Evolutionary conservation across 2,888 invertebrate genomes (phyloP).

Genomic region (Emmelina monodactyla): DNA sequence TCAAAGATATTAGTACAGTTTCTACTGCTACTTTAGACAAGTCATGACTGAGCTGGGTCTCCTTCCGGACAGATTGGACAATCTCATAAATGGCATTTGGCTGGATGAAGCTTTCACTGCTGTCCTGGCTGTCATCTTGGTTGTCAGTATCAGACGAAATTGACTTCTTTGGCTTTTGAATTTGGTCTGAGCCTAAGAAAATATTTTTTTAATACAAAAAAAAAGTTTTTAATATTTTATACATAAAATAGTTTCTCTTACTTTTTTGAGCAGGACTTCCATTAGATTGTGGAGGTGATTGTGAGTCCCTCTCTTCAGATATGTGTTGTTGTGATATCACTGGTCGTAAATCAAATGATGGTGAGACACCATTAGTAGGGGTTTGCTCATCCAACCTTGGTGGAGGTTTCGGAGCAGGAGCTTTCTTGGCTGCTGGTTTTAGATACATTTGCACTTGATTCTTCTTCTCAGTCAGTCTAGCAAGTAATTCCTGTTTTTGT

Average conservation of each 20-base stretch:
- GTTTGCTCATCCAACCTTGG: slow-evolving; percentile 47
- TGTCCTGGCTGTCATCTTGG: slow-evolving; percentile 57
- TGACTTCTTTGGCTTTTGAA: no score
- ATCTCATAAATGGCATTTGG: slow-evolving; percentile 74
- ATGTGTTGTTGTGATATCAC: slow-evolving; percentile 56
- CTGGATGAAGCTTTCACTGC: slow-evolving; percentile 49
- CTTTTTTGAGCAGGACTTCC: no score
- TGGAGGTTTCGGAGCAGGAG: slow-evolving; percentile 51
- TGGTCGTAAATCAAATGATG: slow-evolving; percentile 52
- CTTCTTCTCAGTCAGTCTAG: slow-evolving; percentile 71
- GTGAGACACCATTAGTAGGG: slow-evolving; percentile 55
- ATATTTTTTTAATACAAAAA: no score
- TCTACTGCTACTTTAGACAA: slow-evolving; percentile 85
- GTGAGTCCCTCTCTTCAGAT: slow-evolving; percentile 39
- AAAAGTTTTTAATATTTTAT: no score
- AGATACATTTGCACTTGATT: slow-evolving; percentile 56
- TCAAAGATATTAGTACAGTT: slow-evolving; percentile 71
- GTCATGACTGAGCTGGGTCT: slow-evolving; percentile 86
- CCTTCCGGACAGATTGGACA: slow-evolving; percentile 80
- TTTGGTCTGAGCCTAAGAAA: slow-evolving; percentile 37
- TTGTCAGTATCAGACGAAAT: slow-evolving; percentile 57
- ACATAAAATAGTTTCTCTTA: no score
- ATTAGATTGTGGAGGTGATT: slow-evolving; percentile 37
- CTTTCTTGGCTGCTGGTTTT: slow-evolving; percentile 42
- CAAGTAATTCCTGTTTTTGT: slow-evolving; percentile 70